Base-by-base conservation (phyloP, 1,140 invertebrate species). In the Aphelenchoides besseyi region DNA sequence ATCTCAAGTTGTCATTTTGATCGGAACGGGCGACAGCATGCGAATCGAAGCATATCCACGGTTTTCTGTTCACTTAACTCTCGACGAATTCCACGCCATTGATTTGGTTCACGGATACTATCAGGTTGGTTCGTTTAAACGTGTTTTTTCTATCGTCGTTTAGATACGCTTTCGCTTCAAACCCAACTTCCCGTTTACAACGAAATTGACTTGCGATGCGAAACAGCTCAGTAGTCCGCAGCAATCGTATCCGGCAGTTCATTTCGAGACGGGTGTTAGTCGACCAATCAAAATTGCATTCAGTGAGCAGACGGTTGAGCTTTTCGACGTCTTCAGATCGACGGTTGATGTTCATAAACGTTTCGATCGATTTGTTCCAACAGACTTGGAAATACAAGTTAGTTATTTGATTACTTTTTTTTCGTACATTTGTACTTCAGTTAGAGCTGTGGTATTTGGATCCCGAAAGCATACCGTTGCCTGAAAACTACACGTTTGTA, bases 391-490 rank as follows among this genome's bases (percentile, higher is more conserved):
- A 28, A 18, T 72, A 54, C 70, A 72, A 32, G 70, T 72, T 12
- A 2, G 61, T 69, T 70, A n/a, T 16, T 1, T 70, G 18, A n/a
- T 30, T 69, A 23, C 61, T 71, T 26, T 30, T 16, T 69, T n/a
- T n/a, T n/a, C n/a, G n/a, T n/a, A n/a, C n/a, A n/a, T n/a, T n/a
- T n/a, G n/a, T n/a, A n/a, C n/a, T n/a, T 71, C 29, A 69, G 67
- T 18, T 69, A 28, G 70, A 72, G 61, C 41, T 72, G 37, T 72
- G 70, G 70, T 72, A 74, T 33, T 55, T 72, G 29, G 70, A 72
- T 33, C 70, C 70, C 2, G 70, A 72, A 29, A 53, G 16, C 2
- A 12, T 54, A n/a, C 70, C 70, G 3, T 32, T n/a, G n/a, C 35
- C 37, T 1, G 69, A 72, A 29, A 70, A 72, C 29, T 72, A 59